phyloP scores from a whole-genome alignment of 2,113 vertebrate species.

The Aplodontia rufa region DNA sequence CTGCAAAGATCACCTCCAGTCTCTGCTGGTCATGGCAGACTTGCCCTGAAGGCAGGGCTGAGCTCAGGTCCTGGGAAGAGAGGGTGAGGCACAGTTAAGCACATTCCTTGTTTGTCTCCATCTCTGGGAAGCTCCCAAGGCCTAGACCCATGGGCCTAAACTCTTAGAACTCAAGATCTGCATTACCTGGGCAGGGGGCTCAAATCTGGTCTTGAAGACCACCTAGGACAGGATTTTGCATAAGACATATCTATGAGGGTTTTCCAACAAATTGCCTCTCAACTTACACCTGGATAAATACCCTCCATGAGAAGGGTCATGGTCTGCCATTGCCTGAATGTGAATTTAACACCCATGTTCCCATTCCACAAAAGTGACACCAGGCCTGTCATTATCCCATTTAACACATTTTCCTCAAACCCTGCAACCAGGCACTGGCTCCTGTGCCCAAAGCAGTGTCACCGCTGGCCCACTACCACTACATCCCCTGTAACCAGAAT shows the following conservation, averaged over 20 bases:
- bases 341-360: not conserved
- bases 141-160: no score
- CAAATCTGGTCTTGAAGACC: not conserved
- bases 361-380: not conserved
- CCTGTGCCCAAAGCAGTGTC: not conserved
- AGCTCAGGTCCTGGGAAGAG: slow-evolving; percentile 87
- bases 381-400: not conserved
- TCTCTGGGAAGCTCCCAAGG: not conserved
- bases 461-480: no score
- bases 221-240: not conserved
- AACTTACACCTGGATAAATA: not conserved
- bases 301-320: accelerated
- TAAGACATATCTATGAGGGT: not conserved
- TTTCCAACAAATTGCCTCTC: not conserved
- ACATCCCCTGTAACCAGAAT: not conserved
- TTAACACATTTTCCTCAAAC: not conserved
- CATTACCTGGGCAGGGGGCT: not conserved
- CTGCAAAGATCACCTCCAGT: slow-evolving; percentile 96
- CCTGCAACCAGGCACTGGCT: not conserved
- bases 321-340: not conserved
- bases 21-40: slow-evolving; percentile 97
- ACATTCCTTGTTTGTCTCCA: not conserved
- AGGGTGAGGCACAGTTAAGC: not conserved
- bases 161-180: not conserved
- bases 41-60: slow-evolving; percentile 93